Evolutionary conservation across 2,888 invertebrate species (phyloP), one percentile per base, ranked within the genome.

Genomic region (Ischnura elegans): DNA sequence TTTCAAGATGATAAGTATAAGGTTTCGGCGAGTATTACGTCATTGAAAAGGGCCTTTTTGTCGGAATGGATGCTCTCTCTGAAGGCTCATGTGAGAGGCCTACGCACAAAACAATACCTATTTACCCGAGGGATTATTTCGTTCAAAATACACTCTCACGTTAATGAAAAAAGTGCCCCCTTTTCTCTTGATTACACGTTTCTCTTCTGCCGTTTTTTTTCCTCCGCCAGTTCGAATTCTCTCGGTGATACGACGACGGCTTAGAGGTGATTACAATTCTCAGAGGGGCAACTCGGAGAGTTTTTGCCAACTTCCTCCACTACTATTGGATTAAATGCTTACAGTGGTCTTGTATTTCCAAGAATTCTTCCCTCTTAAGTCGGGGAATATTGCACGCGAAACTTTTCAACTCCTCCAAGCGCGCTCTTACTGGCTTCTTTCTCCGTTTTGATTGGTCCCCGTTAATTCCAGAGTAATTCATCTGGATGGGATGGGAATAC

Each of bases 251-350:
- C 51, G 25, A 61, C 25, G 25, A 61, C 29, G 2, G 76, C 10
- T 8, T 13, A 36, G 76, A 76, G 76, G 36, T 76, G 76, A 36
- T 76, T 76, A 76, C 76, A 76, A 76, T 76, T 36, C 76, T 36
- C 29, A 6, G 36, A 61, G 61, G 16, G 36, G 76, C 36, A 76
- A 36, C 76, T 29, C 76, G 29, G 76, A 36, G 8, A 10, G 29
- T 76, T 76, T 76, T 76, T 76, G 36, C 76, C 76, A 76, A 76
- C 76, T 76, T 76, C 76, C 76, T 76, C 36, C 36, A 4, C 36
- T 36, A 36, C 36, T 76, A 76, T 76, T 76, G 76, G 76, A 76
- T 76, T 76, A 76, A 76, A 76, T 76, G 76, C 36, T 76, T 76
- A 36, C 76, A 8, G 36, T 13, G 36, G 29, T 76, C 76, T 76